Base-by-base conservation (phyloP, 2,113 vertebrate species). In the Brachypteracias leptosomus region DNA sequence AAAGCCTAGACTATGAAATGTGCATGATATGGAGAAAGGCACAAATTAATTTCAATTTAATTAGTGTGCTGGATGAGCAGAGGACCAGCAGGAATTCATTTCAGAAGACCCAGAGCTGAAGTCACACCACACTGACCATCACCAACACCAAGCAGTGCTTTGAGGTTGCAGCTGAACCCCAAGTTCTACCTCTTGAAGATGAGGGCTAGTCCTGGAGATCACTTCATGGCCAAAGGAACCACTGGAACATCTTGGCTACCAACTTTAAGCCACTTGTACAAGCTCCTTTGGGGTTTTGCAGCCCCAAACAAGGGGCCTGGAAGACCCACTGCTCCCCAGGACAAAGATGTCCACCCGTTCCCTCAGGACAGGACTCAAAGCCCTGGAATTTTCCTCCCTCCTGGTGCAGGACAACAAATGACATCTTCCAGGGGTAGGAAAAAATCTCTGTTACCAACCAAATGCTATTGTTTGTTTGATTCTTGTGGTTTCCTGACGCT, bases 381-480 rank as follows among this genome's bases (percentile, higher is more conserved):
- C 29, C 73, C 17, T 31, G 61, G 80, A 89, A 90, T 83, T 80
- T 79, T 85, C 72, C 42, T 66, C 67, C 73, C 73, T 47, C 16
- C 26, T 6, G 35, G 28, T 51, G 61, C 42, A 82, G 40, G 16
- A 62, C 40, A 77, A 70, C 67, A 90, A 80, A 88, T 52, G 52
- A 63, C 85, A 95, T 71, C 51, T 94, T 47, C 59, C 51, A 52
- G 63, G 33, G 67, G 8, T 77, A 65, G 59, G 79, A 79, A 93
- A 94, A 70, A 20, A 63, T 28, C 8, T 38, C 49, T 68, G 29
- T 36, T 55, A 66, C 78, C 75, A 57, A 83, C 74, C 59, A 66
- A 91, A 73, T 47, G 38, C 75, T 66, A 85, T 90, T 95, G 93
- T 97, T 91, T 62, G 67, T 24, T 52, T 47, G 55, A 85, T 86